Evolutionary conservation across 2,888 invertebrate species (phyloP), one percentile per base, ranked within the genome.

Genomic region (Pardosa pseudoannulata): DNA sequence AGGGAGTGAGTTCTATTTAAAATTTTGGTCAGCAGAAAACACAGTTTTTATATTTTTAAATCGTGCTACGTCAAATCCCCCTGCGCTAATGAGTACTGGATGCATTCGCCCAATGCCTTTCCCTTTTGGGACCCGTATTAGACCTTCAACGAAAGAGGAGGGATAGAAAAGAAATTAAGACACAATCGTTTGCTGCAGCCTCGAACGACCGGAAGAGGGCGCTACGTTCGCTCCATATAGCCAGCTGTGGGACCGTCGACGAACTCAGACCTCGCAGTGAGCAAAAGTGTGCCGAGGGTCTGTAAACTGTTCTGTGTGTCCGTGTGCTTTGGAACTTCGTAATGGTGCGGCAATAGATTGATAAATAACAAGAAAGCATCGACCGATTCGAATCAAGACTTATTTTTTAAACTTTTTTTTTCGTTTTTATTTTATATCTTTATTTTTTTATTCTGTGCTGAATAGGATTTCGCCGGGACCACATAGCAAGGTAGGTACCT

Each of bases 391-490:
- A 78, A 67, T 13, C 29, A 50, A 68, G 23, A 68, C 41, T 62
- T 83, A 62, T 83, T 83, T 81, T 83, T 76, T 50, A 85, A 46
- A 36, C 74, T 76, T 82, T 41, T 72, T n/a, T 80, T 74, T 64
- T 16, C 67, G 46, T 78, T 83, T 76, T 79, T 79, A 64, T 72
- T 85, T 85, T 83, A 27, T 78, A 68, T 85, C 36, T 65, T n/a
- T n/a, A 70, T 75, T 56, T 56, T 74, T 81, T 76, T 82, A 64
- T 64, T 71, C 72, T 85, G 78, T 78, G 73, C 83, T 73, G 83
- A 72, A 85, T 36, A 78, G 83, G 83, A 85, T 85, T 85, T 85
- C 73, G 73, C 36, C 83, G 83, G 83, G 83, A 85, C 83, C 83
- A 85, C 29, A 27, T 68, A 72, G 64, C 64, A 71, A 85, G 83